Evolutionary conservation across 2,113 vertebrate species (phyloP).

Genomic region (Percopsis transmontana): DNA sequence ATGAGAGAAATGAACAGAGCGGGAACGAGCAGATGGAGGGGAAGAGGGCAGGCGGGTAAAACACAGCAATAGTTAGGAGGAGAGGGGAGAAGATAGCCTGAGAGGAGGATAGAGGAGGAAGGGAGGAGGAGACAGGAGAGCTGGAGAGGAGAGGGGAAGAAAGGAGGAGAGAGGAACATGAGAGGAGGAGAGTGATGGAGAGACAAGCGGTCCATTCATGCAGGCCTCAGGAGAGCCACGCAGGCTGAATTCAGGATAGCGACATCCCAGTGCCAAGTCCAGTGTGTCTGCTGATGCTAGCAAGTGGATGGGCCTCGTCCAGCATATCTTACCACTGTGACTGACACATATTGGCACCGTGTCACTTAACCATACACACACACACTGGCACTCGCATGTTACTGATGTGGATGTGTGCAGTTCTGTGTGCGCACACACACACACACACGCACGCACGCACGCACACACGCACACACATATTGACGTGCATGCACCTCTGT

Average conservation of each 20-base stretch:
- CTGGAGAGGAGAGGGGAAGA: constrained; percentile 43
- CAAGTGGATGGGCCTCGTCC: constrained; percentile 59
- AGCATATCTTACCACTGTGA: constrained; percentile 60
- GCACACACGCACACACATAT: not conserved
- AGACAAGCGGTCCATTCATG: constrained; percentile 77
- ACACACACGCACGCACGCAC: not conserved
- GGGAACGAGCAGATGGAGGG: not conserved
- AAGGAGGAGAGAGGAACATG: constrained; percentile 27
- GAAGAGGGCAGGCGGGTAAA: constrained; percentile 35
- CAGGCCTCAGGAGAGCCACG: constrained; percentile 69
- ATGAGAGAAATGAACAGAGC: constrained; percentile 42
- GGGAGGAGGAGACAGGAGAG: not conserved
- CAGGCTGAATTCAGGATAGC: constrained; percentile 74
- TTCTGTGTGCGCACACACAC: no score
- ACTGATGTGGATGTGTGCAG: no score
- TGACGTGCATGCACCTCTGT: not conserved
- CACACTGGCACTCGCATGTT: not conserved
- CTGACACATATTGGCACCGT: constrained; percentile 54
- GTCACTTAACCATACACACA: constrained; percentile 15
- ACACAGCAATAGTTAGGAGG: constrained; percentile 13
- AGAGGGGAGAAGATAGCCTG: constrained; percentile 21
- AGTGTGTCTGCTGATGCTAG: constrained; percentile 67
- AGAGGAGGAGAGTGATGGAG: constrained; percentile 34
- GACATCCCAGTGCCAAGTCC: constrained; percentile 70
- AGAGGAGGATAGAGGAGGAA: not conserved